Percentiles rank a stretch among this genome's conserved stretches.
Evolutionary conservation across 2,113 vertebrate genomes (phyloP).

Genomic region (Rhinoptilus africanus): DNA sequence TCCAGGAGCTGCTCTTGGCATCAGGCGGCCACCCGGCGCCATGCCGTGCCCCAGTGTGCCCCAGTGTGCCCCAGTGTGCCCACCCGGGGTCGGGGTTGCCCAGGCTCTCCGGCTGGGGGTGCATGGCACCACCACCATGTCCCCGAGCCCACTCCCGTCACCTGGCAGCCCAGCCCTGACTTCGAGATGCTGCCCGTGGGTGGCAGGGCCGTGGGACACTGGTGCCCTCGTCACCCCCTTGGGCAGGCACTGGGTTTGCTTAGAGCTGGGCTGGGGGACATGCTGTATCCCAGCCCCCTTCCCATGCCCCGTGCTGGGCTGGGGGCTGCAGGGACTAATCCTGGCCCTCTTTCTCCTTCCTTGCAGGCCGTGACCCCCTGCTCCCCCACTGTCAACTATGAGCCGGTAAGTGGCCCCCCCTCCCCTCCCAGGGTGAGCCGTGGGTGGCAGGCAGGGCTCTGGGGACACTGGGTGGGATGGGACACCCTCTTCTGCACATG

Average conservation of each 20-base stretch:
- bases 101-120: neutral
- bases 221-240: neutral
- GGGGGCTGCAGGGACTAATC: neutral
- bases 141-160: fast-evolving
- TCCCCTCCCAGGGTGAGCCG: neutral
- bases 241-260: neutral
- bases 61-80: neutral
- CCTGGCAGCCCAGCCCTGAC: neutral
- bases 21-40: neutral
- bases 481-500: neutral
- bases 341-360: neutral
- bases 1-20: slow-evolving; percentile 39
- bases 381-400: slow-evolving; percentile 84
- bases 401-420: slow-evolving; percentile 77
- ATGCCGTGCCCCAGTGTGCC: fast-evolving
- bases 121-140: fast-evolving
- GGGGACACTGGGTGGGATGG: neutral
- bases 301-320: neutral
- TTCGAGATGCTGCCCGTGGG: neutral
- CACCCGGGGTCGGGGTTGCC: neutral
- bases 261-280: fast-evolving
- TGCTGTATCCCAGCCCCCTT: neutral
- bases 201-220: fast-evolving
- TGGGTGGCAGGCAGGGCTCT: neutral
- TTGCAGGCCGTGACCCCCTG: slow-evolving; percentile 85